These are phyloP conservation scores for Drosophila nikananu DNA, from an alignment of 1,140 invertebrate genomes.

Conservation along the genomic window DNA sequence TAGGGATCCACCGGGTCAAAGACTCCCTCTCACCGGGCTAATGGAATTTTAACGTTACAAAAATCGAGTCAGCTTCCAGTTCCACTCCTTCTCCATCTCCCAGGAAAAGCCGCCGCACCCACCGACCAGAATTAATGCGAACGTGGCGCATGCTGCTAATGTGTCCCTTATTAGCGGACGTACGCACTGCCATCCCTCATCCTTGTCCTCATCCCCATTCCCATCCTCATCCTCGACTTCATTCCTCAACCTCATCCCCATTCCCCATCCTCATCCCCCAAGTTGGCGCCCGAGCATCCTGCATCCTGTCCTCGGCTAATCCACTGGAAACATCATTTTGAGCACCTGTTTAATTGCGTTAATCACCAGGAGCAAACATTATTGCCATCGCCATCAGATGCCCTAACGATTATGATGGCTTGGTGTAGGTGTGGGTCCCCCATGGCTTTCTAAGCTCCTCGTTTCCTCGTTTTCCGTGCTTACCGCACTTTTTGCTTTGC, in stretches of 20 bases:
- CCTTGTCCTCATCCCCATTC: background rate
- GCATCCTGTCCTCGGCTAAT: constrained; percentile 63
- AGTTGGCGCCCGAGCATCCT: background rate
- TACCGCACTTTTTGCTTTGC: background rate
- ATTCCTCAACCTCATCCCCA: background rate
- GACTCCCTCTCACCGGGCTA: constrained; percentile 44
- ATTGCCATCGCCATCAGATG: constrained; percentile 49
- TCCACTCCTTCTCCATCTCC: background rate
- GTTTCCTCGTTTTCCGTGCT: background rate
- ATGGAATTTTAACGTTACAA: constrained; percentile 77
- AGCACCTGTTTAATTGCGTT: constrained; percentile 85
- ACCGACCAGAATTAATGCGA: constrained; percentile 59
- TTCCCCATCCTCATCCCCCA: background rate
- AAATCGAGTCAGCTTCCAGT: background rate
- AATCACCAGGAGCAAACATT: constrained; percentile 80
- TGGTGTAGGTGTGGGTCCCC: background rate
- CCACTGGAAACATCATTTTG: constrained; percentile 84
- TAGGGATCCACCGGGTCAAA: constrained; percentile 1
- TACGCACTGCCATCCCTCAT: constrained; percentile 27
- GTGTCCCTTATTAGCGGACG: constrained; percentile 68
- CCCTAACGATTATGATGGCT: constrained; percentile 35
- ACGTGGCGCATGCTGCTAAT: constrained; percentile 71
- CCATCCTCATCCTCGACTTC: background rate
- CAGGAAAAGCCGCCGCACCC: constrained; percentile 24
- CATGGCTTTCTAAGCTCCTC: background rate